These are phyloP conservation scores for Euglossa dilemma DNA, from an alignment of 1,140 invertebrate species.

Conservation along the genomic window DNA sequence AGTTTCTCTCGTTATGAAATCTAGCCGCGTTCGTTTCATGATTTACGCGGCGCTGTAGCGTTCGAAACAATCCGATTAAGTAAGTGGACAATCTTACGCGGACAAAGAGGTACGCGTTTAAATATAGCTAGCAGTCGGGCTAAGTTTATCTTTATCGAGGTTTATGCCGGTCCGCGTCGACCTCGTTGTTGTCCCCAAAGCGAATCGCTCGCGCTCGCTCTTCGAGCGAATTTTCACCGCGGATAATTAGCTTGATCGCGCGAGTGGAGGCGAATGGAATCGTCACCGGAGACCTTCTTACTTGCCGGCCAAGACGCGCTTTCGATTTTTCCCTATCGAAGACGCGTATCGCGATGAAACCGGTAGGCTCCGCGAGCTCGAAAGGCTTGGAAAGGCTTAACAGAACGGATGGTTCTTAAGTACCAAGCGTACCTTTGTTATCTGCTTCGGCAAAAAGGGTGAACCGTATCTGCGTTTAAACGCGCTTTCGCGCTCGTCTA, in stretches of 20 bases:
- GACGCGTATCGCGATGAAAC: too few species aligned
- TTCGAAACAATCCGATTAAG: constrained; percentile 35
- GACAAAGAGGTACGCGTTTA: constrained; percentile 66
- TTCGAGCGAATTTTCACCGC: background rate
- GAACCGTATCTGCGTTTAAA: background rate
- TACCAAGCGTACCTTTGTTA: background rate
- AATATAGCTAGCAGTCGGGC: constrained; percentile 73
- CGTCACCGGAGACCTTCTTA: background rate
- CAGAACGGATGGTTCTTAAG: background rate
- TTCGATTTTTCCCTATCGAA: background rate
- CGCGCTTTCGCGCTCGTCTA: background rate
- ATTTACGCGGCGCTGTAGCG: background rate
- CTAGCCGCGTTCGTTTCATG: background rate
- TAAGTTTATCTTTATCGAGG: constrained; percentile 76
- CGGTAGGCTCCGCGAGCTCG: too few species aligned
- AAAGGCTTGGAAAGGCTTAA: too few species aligned
- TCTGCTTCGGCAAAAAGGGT: background rate
- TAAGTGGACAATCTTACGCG: constrained; percentile 44
- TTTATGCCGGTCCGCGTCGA: constrained; percentile 70
- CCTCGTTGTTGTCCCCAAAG: constrained; percentile 59
- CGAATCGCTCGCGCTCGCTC: constrained; percentile 29
- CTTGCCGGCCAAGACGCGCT: background rate
- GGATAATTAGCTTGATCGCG: background rate
- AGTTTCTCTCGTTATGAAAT: constrained; percentile 1
- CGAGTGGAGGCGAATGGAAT: background rate